Evolutionary conservation across 2,113 vertebrate species (phyloP), one percentile per base, ranked within the genome.

Genomic region (Pedionomus torquatus): DNA sequence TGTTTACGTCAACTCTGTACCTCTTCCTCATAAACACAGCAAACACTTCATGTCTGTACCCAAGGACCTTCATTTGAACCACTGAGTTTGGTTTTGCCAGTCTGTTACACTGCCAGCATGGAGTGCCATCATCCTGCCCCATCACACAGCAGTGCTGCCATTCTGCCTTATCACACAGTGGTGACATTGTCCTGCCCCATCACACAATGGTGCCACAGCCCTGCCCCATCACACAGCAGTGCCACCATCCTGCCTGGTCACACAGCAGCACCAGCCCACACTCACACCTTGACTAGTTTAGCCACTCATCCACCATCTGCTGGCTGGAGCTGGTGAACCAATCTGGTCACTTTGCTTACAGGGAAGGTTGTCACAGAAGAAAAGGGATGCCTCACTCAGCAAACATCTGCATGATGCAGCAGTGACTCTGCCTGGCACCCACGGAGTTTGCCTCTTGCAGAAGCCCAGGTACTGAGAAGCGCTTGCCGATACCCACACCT

Each of bases 401-500:
- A 88, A 90, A 72, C 4, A 2, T 33, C 84, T 71, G 18, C 4
- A 4, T 37, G 68, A 68, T 3, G 43, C 72, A 68, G 72, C 68
- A 78, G 30, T 75, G 83, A 75, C 80, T 86, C 66, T 93, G 77
- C 72, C 51, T 48, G 72, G 94, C 60, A 86, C 88, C 80, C 80
- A 64, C 5, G 0, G 88, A 51, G 65, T 48, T 81, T 57, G 41
- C 60, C 37, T 78, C 39, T 44, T 14, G 5, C 33, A 95, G 70
- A 69, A 60, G 30, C 48, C 48, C 69, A 37, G 0, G 0, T 63
- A 35, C 26, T n/a, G 60, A 48, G 61, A 83, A 39, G 60, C 19
- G 8, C 35, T 51, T 71, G 39, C 20, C 0, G 0, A 81, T 70
- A 66, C 24, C 10, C 60, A 58, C 55, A 46, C 0, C 0, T 46